Percentiles rank a stretch among this genome's conserved stretches.
phyloP scores from a whole-genome alignment of 2,888 invertebrate species.

The Octodonta nipae region DNA sequence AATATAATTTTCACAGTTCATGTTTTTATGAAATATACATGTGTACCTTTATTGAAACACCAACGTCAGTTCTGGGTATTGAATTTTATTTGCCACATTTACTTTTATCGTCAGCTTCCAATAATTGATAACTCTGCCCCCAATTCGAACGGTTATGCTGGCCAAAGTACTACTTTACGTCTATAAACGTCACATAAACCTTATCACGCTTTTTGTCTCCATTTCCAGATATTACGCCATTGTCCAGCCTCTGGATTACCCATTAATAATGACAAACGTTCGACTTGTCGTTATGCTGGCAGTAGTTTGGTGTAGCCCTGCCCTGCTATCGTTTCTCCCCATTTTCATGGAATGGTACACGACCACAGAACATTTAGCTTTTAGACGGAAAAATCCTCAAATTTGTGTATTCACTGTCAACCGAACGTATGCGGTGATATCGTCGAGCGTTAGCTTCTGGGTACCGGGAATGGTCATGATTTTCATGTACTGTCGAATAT shows the following conservation, averaged over 20 bases:
- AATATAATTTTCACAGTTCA: too few species aligned
- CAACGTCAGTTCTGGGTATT: too few species aligned
- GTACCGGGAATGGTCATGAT: conserved; percentile 87
- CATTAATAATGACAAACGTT: conserved; percentile 78
- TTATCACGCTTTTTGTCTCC: too few species aligned
- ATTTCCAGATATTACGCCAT: conserved; percentile 73
- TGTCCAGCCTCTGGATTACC: conserved; percentile 85
- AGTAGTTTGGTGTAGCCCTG: conserved; percentile 85
- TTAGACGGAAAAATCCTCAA: conserved; percentile 52
- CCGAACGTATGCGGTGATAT: conserved; percentile 72
- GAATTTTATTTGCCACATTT: too few species aligned
- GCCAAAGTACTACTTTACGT: too few species aligned
- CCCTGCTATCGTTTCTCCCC: conserved; percentile 82
- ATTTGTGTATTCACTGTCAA: conserved; percentile 77
- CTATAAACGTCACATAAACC: too few species aligned
- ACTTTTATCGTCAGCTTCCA: too few species aligned
- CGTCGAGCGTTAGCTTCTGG: conserved; percentile 87
- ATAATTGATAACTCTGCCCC: too few species aligned
- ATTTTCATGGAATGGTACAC: conserved; percentile 94
- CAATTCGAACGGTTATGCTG: too few species aligned
- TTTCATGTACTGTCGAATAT: conserved; percentile 81
- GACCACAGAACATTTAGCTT: conserved; percentile 63
- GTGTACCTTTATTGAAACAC: too few species aligned
- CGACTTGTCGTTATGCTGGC: conserved; percentile 69
- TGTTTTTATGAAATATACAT: too few species aligned